Percentiles rank a stretch among this genome's conserved stretches.
phyloP scores from a whole-genome alignment of 2,797 vertebrate species.

The Nannoperca obscura region DNA sequence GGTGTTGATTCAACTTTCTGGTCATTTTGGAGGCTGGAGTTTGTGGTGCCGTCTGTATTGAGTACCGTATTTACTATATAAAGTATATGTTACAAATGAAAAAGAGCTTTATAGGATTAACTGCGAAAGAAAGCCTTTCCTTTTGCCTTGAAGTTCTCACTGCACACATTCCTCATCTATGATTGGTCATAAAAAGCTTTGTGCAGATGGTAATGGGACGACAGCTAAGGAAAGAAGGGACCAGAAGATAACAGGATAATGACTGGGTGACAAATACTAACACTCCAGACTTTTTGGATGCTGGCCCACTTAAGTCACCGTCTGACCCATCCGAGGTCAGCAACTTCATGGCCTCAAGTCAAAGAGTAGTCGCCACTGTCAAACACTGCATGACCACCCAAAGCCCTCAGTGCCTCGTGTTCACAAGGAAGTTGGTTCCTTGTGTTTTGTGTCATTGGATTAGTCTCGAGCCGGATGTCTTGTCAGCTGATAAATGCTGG shows the following conservation, averaged over 20 bases:
- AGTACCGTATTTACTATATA: background rate
- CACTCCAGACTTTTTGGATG: constrained; percentile 34
- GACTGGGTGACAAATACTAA: constrained; percentile 4
- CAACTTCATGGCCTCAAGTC: constrained; percentile 4
- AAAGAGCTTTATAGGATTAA: background rate
- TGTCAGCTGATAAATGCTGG: background rate
- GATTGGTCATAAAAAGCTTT: background rate
- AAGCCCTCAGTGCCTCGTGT: background rate
- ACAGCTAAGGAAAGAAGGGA: constrained; percentile 12
- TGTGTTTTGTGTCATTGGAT: constrained; percentile 10
- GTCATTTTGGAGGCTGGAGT: too few relatives aligned
- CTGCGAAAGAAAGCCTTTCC: background rate
- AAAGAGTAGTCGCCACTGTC: constrained; percentile 17
- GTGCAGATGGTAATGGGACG: background rate
- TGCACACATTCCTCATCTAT: background rate
- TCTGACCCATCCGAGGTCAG: constrained; percentile 45
- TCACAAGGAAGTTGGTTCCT: constrained; percentile 9
- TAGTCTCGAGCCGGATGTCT: constrained; percentile 2
- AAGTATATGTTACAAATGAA: background rate
- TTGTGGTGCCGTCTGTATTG: too few relatives aligned
- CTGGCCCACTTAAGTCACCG: constrained; percentile 31
- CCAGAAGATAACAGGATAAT: constrained; percentile 31
- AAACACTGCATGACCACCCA: background rate
- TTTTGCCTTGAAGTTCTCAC: background rate
- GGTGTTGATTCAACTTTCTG: too few relatives aligned